These are phyloP conservation scores for Scotopteryx bipunctaria DNA, from an alignment of 2,888 invertebrate genomes.

Conservation along the genomic window DNA sequence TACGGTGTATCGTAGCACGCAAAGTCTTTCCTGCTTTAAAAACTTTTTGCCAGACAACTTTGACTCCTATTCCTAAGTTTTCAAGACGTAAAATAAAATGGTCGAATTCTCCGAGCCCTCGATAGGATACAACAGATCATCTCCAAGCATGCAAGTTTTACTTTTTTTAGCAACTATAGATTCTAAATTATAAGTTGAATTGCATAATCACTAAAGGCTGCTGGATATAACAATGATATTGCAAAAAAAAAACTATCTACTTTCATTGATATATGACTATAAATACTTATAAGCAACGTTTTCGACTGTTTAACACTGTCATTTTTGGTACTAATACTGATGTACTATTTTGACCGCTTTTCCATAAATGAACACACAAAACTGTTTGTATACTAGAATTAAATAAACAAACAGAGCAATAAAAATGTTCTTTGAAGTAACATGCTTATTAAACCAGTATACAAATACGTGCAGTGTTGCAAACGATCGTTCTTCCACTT, in stretches of 20 bases:
- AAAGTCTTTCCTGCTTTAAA: conserved; percentile 52
- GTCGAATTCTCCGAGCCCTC: conserved; percentile 52
- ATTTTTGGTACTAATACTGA: too few relatives aligned
- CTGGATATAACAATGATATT: conserved; percentile 57
- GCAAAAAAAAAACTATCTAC: conserved; percentile 27
- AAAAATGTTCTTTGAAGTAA: too few relatives aligned
- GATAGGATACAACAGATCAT: conserved; percentile 51
- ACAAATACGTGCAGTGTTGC: background rate
- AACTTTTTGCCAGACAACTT: conserved; percentile 32
- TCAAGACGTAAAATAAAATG: conserved; percentile 36
- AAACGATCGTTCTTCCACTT: background rate
- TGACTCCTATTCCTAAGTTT: conserved; percentile 33
- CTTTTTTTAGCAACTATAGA: conserved; percentile 61
- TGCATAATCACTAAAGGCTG: conserved; percentile 43
- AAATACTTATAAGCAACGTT: background rate
- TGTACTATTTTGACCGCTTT: too few relatives aligned
- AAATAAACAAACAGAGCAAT: too few relatives aligned
- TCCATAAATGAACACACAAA: too few relatives aligned
- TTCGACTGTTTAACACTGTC: too few relatives aligned
- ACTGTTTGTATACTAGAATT: too few relatives aligned
- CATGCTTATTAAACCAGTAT: too few relatives aligned
- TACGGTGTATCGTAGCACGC: conserved; percentile 66
- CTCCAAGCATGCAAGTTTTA: conserved; percentile 63
- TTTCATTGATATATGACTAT: conserved; percentile 32
- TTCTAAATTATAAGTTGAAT: conserved; percentile 58